These are phyloP conservation scores for Lycocerus yunnanus DNA, from an alignment of 2,888 invertebrate genomes.

Conservation along the genomic window DNA sequence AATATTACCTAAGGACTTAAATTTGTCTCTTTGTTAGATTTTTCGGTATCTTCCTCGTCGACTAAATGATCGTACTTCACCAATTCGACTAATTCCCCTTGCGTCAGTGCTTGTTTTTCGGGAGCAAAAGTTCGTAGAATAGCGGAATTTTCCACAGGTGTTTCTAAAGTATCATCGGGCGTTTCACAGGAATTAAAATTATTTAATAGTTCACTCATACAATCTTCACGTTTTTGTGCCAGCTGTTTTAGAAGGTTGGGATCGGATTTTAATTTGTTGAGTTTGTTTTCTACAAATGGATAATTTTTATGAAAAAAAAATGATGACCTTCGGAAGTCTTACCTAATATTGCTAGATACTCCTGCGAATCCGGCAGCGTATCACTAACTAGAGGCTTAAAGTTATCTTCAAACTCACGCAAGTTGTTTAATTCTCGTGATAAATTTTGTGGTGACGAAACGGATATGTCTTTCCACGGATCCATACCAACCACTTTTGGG, in stretches of 20 bases:
- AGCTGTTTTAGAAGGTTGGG: slow-evolving; percentile 58
- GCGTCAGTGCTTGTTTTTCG: slow-evolving; percentile 57
- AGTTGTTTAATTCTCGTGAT: background rate
- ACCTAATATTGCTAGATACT: slow-evolving; percentile 73
- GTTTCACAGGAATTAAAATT: slow-evolving; percentile 36
- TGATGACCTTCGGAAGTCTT: slow-evolving; percentile 51
- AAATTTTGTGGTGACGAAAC: background rate
- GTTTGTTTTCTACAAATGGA: slow-evolving; percentile 52
- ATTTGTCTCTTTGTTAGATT: background rate
- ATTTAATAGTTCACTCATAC: slow-evolving; percentile 57
- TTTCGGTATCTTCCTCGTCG: slow-evolving; percentile 38
- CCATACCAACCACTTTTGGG: background rate
- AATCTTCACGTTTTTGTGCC: slow-evolving; percentile 58
- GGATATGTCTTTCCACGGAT: background rate
- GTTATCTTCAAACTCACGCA: slow-evolving; percentile 61
- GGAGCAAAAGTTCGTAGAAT: slow-evolving; percentile 58
- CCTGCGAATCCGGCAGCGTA: slow-evolving; percentile 66
- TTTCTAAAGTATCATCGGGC: slow-evolving; percentile 52
- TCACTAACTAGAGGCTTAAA: slow-evolving; percentile 56
- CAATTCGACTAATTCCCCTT: slow-evolving; percentile 60
- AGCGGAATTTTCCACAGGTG: slow-evolving; percentile 52
- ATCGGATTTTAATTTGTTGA: slow-evolving; percentile 58
- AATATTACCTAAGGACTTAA: background rate
- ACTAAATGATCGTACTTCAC: slow-evolving; percentile 60
- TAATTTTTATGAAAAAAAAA: background rate